Evolutionary conservation across 1,140 invertebrate genomes (phyloP).

Genomic region (Calephelis nemesis): DNA sequence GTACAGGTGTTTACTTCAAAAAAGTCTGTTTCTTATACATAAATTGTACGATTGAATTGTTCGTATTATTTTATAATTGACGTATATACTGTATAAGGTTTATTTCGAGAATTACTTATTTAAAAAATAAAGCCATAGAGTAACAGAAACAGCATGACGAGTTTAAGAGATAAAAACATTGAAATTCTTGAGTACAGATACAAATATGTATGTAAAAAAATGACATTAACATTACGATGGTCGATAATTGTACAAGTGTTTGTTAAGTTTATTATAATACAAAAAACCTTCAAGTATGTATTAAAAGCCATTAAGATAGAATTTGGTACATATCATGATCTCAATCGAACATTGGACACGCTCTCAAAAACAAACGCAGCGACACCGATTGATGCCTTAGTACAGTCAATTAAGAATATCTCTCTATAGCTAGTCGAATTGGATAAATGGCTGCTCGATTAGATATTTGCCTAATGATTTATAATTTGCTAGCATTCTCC

Average conservation of each 20-base stretch:
- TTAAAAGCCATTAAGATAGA: conserved; percentile 47
- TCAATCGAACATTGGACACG: conserved; percentile 49
- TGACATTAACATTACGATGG: not conserved
- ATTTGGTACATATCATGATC: conserved; percentile 42
- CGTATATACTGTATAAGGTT: too few relatives aligned
- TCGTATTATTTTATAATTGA: too few relatives aligned
- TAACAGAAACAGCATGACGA: too few relatives aligned
- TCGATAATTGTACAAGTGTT: not conserved
- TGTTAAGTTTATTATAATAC: conserved; percentile 26
- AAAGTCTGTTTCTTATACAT: too few relatives aligned
- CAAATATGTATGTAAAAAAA: too few relatives aligned
- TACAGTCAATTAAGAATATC: conserved; percentile 14
- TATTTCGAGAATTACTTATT: too few relatives aligned
- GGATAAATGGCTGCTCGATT: conserved; percentile 3
- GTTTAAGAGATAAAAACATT: too few relatives aligned
- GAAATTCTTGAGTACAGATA: too few relatives aligned
- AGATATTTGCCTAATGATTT: conserved; percentile 14
- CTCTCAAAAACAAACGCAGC: conserved; percentile 58
- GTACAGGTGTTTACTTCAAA: too few relatives aligned
- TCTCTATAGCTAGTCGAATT: conserved; percentile 15
- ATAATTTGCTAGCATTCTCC: conserved; percentile 6
- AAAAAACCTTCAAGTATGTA: conserved; percentile 36
- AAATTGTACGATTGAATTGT: too few relatives aligned
- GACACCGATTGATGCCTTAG: conserved; percentile 24
- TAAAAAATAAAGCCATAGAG: too few relatives aligned